These are phyloP conservation scores for Dryoscopus gambensis DNA, from an alignment of 2,113 vertebrate species.

Conservation along the genomic window DNA sequence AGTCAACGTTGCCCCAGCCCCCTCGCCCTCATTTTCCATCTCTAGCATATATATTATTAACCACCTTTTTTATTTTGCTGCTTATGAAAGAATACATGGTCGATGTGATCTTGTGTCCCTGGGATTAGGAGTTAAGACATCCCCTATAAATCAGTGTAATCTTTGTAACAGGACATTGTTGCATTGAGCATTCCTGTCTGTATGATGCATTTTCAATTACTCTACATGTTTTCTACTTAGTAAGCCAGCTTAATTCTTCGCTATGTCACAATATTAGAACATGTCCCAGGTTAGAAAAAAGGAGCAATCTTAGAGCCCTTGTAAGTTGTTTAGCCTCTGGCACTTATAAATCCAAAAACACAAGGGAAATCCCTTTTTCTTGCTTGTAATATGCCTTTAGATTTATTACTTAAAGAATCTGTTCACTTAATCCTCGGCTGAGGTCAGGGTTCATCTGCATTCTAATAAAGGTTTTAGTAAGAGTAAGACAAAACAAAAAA, in stretches of 20 bases:
- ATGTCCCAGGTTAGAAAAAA: conserved; percentile 74
- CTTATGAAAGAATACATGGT: conserved; percentile 64
- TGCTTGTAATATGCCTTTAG: conserved; percentile 82
- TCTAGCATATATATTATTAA: conserved; percentile 67
- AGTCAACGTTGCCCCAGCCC: conserved; percentile 19
- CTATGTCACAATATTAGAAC: conserved; percentile 80
- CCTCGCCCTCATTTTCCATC: conserved; percentile 61
- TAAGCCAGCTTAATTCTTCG: conserved; percentile 82
- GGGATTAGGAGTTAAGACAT: conserved; percentile 77
- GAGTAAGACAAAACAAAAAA: conserved; percentile 57
- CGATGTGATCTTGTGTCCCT: conserved; percentile 45
- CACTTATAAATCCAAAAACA: conserved; percentile 83
- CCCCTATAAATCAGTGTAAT: conserved; percentile 79
- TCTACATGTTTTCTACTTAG: conserved; percentile 80
- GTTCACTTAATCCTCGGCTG: conserved; percentile 75
- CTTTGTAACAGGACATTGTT: conserved; percentile 68
- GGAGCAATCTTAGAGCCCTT: conserved; percentile 78
- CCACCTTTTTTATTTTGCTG: conserved; percentile 55
- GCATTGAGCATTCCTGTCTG: conserved; percentile 67
- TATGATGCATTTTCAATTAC: conserved; percentile 80
- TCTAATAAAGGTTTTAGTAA: conserved; percentile 73
- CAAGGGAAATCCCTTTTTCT: conserved; percentile 80
- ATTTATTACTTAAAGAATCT: conserved; percentile 83
- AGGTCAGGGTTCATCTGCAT: conserved; percentile 75
- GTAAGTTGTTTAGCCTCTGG: conserved; percentile 84